A percentile compares a stretch with the other conserved stretches of the same genome.
phyloP scores from a whole-genome alignment of 2,888 invertebrate genomes.

The Melanostoma scalare region DNA sequence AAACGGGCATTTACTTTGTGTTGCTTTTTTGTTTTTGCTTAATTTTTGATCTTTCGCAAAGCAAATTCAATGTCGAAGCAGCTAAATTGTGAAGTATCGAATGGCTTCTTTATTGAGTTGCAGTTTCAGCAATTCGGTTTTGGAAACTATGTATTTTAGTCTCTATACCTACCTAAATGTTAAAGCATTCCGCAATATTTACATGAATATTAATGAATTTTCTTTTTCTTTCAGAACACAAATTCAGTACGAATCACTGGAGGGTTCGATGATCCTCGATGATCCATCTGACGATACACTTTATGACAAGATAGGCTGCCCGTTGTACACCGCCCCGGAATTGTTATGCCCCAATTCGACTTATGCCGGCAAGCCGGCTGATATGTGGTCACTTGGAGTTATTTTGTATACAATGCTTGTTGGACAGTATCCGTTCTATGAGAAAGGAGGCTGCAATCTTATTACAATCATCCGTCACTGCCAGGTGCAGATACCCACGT shows the following conservation, averaged over 20 bases:
- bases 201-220: not conserved
- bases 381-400: constrained; percentile 81
- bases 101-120: too few relatives aligned
- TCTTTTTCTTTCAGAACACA: constrained; percentile 77
- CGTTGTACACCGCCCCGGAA: constrained; percentile 81
- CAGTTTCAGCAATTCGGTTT: too few relatives aligned
- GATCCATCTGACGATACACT: constrained; percentile 79
- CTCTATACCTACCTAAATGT: not conserved
- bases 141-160: too few relatives aligned
- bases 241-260: constrained; percentile 81
- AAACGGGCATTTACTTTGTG: constrained; percentile 34
- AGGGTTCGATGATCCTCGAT: constrained; percentile 81
- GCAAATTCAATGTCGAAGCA: too few relatives aligned
- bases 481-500: constrained; percentile 79
- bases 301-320: constrained; percentile 81
- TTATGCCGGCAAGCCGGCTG: constrained; percentile 80
- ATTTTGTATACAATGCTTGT: constrained; percentile 81
- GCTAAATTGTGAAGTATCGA: too few relatives aligned
- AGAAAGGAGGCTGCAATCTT: constrained; percentile 80
- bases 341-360: constrained; percentile 79
- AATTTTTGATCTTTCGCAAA: not conserved
- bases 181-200: not conserved
- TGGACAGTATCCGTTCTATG: constrained; percentile 81
- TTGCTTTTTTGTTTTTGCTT: not conserved
- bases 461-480: constrained; percentile 80